Evolutionary conservation across 2,797 vertebrate species (phyloP), one percentile per base, ranked within the genome.

Genomic region (Sciurus carolinensis): DNA sequence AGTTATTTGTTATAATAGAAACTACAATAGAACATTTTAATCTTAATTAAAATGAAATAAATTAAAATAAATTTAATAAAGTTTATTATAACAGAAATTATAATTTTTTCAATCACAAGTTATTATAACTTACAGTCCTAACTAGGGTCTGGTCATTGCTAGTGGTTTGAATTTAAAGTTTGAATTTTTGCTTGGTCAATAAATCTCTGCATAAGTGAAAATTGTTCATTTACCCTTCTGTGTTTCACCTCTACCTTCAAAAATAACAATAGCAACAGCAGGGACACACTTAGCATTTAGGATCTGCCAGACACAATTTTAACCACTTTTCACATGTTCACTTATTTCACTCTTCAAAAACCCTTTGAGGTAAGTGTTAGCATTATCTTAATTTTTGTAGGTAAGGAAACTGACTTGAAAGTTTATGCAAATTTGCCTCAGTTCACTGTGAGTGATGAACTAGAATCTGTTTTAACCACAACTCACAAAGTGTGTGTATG

Each of bases 1-100:
- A 94, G 39, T 79, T 54, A 81, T 13, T 95, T 90, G 42, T 36
- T 81, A 87, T 39, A 75, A 33, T 42, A 90, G 42, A 90, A 83
- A 87, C 80, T 36, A 66, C 2, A 79, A 75, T 71, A 72, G 54
- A 76, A 52, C 36, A 24, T 94, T 85, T 80, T 83, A 83, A 82
- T 82, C 75, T 75, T 52, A 92, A 95, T 71, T 75, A 84, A 88
- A 80, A 69, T 76, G 2, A 57, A 93, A 54, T 66, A 66, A 66
- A 33, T 42, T 36, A 92, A 84, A 77, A 89, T 52, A 39, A 11
- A 88, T 62, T 33, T 52, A 92, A 57, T 71, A 57, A 52, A 62
- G 54, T 87, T 64, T 85, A 67, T 86, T 77, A 59, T 80, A 84
- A 75, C 77, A 94, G 90, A 73, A 87, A 13, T 71, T 1, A 42